Base-by-base conservation (phyloP, 2,888 invertebrate species). In the Leucania comma region DNA sequence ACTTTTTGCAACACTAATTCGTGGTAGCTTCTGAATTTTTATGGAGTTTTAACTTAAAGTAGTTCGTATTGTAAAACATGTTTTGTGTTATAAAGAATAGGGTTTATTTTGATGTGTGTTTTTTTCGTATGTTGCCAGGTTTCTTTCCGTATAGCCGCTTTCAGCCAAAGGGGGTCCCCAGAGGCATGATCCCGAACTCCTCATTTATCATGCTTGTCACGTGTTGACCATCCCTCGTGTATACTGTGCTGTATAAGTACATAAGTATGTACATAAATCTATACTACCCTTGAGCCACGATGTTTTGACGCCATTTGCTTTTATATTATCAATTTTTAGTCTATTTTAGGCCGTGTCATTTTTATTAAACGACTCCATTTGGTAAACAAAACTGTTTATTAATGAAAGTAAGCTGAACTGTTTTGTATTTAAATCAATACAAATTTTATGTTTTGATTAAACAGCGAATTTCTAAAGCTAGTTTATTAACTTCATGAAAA, bases 121-220 rank as follows among this genome's bases (percentile, higher is more conserved):
- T 68, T 74, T 68, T 76, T 66, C 65, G 76, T 76, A 78, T 84
- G 89, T 89, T 89, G 89, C 89, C 91, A 88, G 88, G 88, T 90
- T 94, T 91, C 89, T 91, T 91, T 84, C 83, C 82, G 81, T 87
- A 88, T 81, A 88, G 85, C 88, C 85, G 84, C 86, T 91, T 88
- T 86, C 87, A 91, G 91, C 91, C 91, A 90, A 91, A 94, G 93
- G 92, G 91, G 90, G 90, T 94, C 95, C 94, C 95, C 80, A 81
- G 94, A 92, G 95, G 93, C 93, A 90, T 95, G 95, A 95, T 94
- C 94, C 93, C 93, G 92, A 91, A 92, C 90, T 93, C 88, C 92
- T 93, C 94, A 94, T 95, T 94, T 94, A 95, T 95, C 94, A 95
- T 95, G 93, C 95, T 93, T 94, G 95, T 95, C 96, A 95, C 95